Base-by-base conservation (phyloP, 2,888 invertebrate species). In the Rambutsinella grinnellia region DNA sequence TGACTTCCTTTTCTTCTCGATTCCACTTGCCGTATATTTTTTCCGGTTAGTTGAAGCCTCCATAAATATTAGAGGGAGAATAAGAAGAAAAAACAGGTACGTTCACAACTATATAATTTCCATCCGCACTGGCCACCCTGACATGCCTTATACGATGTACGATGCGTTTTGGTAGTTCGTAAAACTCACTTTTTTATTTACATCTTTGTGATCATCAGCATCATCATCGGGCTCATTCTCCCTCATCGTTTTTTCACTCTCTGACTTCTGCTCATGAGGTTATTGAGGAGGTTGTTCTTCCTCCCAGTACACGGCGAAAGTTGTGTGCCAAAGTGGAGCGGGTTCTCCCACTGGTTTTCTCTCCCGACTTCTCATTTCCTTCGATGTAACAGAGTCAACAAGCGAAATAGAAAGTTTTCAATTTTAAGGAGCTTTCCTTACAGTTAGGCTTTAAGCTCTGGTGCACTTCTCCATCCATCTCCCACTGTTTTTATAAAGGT, bases 151-250 rank as follows among this genome's bases (percentile, higher is more conserved):
- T 36, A 13, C 5, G 36, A 13, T 36, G 36, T 36, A 36, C 36
- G 36, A 36, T 36, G n/a, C 36, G 36, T 36, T 36, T 36, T 5
- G 36, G 36, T 13, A 36, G 6, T 36, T 36, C 36, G 36, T 13
- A 36, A n/a, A 36, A 13, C 36, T 36, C 36, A 36, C 5, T 5
- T 36, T 36, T 61, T 61, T 61, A 61, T 61, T 61, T 47, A 61
- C 61, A 61, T 61, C 60, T 36, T 36, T 36, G 36, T 36, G 36
- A 36, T 36, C 36, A 36, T 36, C 36, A 36, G 13, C 36, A 47
- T 21, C 60, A 61, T 44, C 58, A 8, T 58, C 13, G 15, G n/a
- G n/a, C n/a, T n/a, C 27, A 23, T 8, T 19, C 53, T 57, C 28
- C 57, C 13, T 57, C 27, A 17, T 21, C 17, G 15, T 19, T 61